phyloP scores from a whole-genome alignment of 2,797 vertebrate genomes.

The Mionectes olivaceus region DNA sequence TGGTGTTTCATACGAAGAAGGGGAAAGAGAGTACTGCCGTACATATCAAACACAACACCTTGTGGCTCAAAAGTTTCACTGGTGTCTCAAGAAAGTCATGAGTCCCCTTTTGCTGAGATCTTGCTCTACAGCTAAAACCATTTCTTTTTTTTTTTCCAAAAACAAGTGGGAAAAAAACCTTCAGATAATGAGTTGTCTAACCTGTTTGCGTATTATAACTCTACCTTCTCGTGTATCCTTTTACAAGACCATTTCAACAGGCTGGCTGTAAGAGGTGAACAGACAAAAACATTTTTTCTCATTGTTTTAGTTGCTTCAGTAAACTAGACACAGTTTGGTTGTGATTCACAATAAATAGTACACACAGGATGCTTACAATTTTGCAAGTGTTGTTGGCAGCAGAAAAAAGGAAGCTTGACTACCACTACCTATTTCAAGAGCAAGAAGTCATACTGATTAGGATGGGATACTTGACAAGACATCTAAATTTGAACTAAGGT shows the following conservation, averaged over 20 bases:
- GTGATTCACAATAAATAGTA: background rate
- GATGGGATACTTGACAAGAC: background rate
- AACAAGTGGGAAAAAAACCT: rapidly evolving
- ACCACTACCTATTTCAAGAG: background rate
- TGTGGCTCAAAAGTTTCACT: background rate
- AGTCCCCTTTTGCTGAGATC: background rate
- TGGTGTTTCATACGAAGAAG: background rate
- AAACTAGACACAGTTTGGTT: background rate
- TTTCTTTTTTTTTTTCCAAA: background rate
- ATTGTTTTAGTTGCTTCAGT: background rate
- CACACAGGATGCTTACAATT: background rate
- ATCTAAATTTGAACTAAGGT: background rate
- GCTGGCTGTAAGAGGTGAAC: background rate
- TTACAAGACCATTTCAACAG: background rate
- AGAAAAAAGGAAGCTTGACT: background rate
- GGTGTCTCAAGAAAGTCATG: background rate
- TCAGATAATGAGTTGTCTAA: background rate
- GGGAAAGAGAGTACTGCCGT: background rate
- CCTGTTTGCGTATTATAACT: background rate
- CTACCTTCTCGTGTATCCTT: background rate
- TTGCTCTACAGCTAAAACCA: background rate
- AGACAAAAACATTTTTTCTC: background rate
- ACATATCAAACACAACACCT: background rate
- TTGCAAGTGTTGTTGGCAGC: background rate
- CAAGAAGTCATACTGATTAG: background rate